These are phyloP conservation scores for Labroides dimidiatus DNA, from an alignment of 2,797 vertebrate genomes.

Conservation along the genomic window DNA sequence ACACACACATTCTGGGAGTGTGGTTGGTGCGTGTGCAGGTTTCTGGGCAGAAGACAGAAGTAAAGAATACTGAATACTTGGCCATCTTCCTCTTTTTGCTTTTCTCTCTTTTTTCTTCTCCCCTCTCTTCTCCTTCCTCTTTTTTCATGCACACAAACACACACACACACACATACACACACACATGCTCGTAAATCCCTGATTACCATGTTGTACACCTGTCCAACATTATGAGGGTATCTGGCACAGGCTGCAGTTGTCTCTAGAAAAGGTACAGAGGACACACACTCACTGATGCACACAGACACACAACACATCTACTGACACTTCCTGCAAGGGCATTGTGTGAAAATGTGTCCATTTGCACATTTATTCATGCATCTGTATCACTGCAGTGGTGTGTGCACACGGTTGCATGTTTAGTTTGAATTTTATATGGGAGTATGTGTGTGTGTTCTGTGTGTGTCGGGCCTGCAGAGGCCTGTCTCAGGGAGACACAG, in stretches of 20 bases:
- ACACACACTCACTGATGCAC: slow-evolving; percentile 29
- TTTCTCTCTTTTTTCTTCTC: slow-evolving; percentile 13
- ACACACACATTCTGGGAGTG: background rate
- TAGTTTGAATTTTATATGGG: slow-evolving; percentile 22
- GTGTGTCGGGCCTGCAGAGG: slow-evolving; percentile 57
- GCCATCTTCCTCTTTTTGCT: slow-evolving; percentile 14
- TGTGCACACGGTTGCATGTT: slow-evolving; percentile 27
- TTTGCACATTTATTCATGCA: slow-evolving; percentile 34
- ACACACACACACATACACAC: slow-evolving; percentile 29
- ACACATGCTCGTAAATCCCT: slow-evolving; percentile 70
- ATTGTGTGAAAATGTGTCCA: slow-evolving; percentile 28
- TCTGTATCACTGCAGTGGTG: slow-evolving; percentile 18
- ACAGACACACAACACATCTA: slow-evolving; percentile 8
- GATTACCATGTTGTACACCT: slow-evolving; percentile 81
- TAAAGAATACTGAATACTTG: slow-evolving; percentile 33
- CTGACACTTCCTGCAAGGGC: slow-evolving; percentile 35
- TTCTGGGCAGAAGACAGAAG: slow-evolving; percentile 26
- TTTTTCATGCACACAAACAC: slow-evolving; percentile 24
- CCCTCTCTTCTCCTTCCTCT: slow-evolving; percentile 7
- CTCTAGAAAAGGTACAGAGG: slow-evolving; percentile 69
- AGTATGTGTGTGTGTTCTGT: slow-evolving; percentile 21
- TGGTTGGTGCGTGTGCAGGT: slow-evolving; percentile 1
- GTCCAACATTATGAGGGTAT: slow-evolving; percentile 81
- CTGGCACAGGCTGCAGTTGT: slow-evolving; percentile 70
- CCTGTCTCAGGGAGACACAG: slow-evolving; percentile 71